Base-by-base conservation (phyloP, 2,888 invertebrate genomes). In the Caprella mutica region DNA sequence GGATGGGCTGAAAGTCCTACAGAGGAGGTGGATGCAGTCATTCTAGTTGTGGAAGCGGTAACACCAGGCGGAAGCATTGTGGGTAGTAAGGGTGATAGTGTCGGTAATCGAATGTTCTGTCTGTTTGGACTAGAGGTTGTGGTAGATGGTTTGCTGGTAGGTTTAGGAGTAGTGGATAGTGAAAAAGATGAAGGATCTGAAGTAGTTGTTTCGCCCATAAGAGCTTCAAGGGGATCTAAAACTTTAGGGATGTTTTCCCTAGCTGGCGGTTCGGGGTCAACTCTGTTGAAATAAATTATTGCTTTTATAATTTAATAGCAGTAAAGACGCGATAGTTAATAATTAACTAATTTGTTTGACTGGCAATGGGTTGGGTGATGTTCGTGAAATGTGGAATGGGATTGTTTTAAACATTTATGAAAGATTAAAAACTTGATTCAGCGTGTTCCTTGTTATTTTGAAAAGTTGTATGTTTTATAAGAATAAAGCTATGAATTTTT, bases 81-180 rank as follows among this genome's bases (percentile, higher is more conserved):
- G 23, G 72, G 69, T 19, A 19, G 12, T 0, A 72, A 69, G 9
- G 72, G 69, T 55, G 71, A 72, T 40, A 44, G 24, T 71, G 71
- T 3, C 40, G 58, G 44, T 26, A 52, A 52, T 14, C 40, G 52
- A 26, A 52, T 71, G 1, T 48, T 58, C 27, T 70, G 68, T 44
- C 68, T 67, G 21, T 67, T 61, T 14, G 66, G 59, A 67, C 68
- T 35, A 24, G 64, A 62, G 1, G 63, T 61, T 5, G 67, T 58
- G 27, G 66, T 19, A n/a, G 50, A 2, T 21, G n/a, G 17, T 8
- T 33, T 19, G n/a, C 70, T 70, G 53, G 72, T 72, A 71, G 71
- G 23, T 70, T 72, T 44, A 70, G 69, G 56, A 33, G 60, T 57
- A 21, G 61, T 55, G 55, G 26, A 26, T 27, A 30, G 26, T 26